Evolutionary conservation across 2,797 vertebrate genomes (phyloP), one percentile per base, ranked within the genome.

Genomic region (Pseudochirops cupreus): DNA sequence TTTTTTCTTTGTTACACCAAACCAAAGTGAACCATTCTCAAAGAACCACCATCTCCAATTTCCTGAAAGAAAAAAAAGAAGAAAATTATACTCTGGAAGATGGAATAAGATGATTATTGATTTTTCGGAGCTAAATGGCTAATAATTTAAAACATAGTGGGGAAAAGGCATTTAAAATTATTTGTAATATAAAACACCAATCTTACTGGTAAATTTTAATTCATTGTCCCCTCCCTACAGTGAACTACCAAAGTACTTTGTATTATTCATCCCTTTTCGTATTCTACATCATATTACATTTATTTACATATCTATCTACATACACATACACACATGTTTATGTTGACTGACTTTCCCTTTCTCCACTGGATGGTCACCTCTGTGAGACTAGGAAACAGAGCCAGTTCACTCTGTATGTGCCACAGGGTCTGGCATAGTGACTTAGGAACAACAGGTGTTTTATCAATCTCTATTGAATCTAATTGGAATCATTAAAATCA

Each of bases 21-120:
- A 95, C 99, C 99, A 0, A 99, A 99, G 97, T 99, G 99, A 96
- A 99, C 98, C 12, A 99, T 98, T 96, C 98, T 99, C 89, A 99
- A 98, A 94, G 98, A 98, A 46, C 97, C 98, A 0, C 95, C 96
- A 96, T 98, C 98, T 95, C 98, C 95, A 0, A 97, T 90, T 2
- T 98, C 99, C 99, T 99, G 98, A 92, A 97, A 91, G 95, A 92
- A 97, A 96, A 91, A 97, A 91, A n/a, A 97, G 91, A 92, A 57
- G 50, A 90, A 21, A 95, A 95, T 90, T n/a, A 96, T 59, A 58
- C 91, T 94, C 67, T 91, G 92, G 11, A 56, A 96, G 59, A 50
- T 53, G 95, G 26, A 91, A 92, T 95, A 97, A 74, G 89, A 57
- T n/a, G 74, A 87, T 87, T 24, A 82, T 74, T 57, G 31, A 94